Evolutionary conservation across 2,797 vertebrate genomes (phyloP).

Genomic region (Sciurus vulgaris): DNA sequence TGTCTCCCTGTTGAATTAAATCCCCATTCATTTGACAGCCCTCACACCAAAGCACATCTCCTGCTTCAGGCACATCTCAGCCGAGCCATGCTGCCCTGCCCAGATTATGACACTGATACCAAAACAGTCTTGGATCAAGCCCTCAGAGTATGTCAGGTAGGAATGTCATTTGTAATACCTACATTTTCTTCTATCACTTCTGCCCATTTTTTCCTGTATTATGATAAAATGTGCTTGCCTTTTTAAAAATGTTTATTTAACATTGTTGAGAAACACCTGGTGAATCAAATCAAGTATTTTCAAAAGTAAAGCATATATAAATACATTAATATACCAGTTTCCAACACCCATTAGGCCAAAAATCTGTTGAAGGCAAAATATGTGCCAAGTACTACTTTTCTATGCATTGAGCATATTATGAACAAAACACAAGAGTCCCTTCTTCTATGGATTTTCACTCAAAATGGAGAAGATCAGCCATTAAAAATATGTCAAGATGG

Average conservation of each 20-base stretch:
- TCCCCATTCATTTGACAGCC: constrained; percentile 95
- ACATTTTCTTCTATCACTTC: neutral
- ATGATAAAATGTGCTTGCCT: constrained; percentile 42
- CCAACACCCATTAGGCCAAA: neutral
- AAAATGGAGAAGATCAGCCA: neutral
- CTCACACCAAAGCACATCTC: constrained; percentile 97
- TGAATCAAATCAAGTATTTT: constrained; percentile 46
- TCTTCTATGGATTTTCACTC: neutral
- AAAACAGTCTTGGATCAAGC: constrained; percentile 98
- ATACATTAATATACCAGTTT: neutral
- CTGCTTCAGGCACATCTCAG: constrained; percentile 97
- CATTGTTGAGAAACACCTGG: constrained; percentile 34
- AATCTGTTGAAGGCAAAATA: constrained; percentile 34
- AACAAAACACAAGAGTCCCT: neutral
- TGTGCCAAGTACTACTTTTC: neutral
- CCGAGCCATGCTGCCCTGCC: constrained; percentile 93
- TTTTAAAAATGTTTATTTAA: constrained; percentile 44
- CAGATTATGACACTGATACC: constrained; percentile 96
- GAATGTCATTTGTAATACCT: constrained; percentile 45
- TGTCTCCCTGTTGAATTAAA: constrained; percentile 95
- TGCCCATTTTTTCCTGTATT: neutral
- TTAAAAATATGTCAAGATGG: neutral
- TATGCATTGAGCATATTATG: neutral
- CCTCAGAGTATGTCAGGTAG: constrained; percentile 97
- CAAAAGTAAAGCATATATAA: neutral